Base-by-base conservation (phyloP, 1,140 invertebrate species). In the Tribolium madens region DNA sequence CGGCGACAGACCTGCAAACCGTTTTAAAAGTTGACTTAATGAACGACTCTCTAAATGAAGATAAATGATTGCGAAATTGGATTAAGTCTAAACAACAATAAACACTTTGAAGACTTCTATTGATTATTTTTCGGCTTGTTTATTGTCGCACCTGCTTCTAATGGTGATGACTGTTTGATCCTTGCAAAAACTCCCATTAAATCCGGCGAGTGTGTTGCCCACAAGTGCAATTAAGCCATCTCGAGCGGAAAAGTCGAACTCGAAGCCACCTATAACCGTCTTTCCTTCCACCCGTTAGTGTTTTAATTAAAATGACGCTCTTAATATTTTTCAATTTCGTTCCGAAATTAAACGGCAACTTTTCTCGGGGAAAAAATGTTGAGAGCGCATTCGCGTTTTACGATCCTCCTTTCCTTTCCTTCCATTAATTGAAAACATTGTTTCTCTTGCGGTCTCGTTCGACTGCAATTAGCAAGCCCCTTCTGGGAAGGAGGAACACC, bases 61-160 rank as follows among this genome's bases (percentile, higher is more conserved):
- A 86, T 86, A 85, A 86, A 86, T 86, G 84, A 81, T 84, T 81
- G 70, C 50, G 79, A 85, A 85, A 86, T 86, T 86, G 85, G 84
- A 86, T 86, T 86, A 85, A 76, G 77, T 76, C 70, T 83, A 60
- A 80, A 74, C 72, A 77, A 50, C 73, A 68, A 78, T 76, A 76
- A 81, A 80, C 79, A 83, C 79, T 79, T 26, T 26, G 21, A 26
- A 26, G 36, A 42, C 36, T 42, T n/a, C 21, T 26, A 26, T 26
- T 5, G 21, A 26, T 26, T n/a, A n/a, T n/a, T n/a, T n/a, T n/a
- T n/a, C n/a, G n/a, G n/a, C n/a, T 26, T 26, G 21, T 26, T 26
- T 3, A 26, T 26, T 26, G 21, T 42, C 36, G n/a, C 36, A 42
- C 36, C 36, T 42, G 36, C n/a, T 2, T 42, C 9, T 10, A 47